Conservation (phyloP, 2,113 vertebrate species). For the Harpagus bidentatus region DNA sequence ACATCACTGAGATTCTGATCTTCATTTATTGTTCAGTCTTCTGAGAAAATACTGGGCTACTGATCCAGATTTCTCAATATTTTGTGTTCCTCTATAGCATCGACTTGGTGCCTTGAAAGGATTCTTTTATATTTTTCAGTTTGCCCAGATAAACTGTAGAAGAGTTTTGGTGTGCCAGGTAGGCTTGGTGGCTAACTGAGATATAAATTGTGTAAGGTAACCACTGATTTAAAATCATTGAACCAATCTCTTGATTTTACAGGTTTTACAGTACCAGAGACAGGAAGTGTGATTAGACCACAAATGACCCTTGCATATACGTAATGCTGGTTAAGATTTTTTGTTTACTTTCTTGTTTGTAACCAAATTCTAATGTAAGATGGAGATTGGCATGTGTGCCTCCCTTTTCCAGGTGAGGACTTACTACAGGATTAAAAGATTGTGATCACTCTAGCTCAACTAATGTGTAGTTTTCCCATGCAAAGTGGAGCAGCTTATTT, state of each 20-base stretch:
- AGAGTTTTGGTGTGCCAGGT: neutral
- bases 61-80: neutral
- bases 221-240: neutral
- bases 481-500: neutral
- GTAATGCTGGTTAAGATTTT: neutral
- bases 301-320: neutral
- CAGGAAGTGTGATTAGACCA: neutral
- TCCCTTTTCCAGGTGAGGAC: neutral
- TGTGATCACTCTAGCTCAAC: neutral
- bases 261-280: neutral
- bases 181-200: neutral
- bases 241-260: neutral
- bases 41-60: neutral
- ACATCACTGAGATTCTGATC: neutral
- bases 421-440: neutral
- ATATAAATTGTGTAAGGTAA: neutral
- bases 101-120: neutral
- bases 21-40: conserved; percentile 1
- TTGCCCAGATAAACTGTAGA: neutral
- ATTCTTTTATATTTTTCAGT: neutral
- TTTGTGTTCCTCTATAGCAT: neutral
- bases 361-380: neutral
- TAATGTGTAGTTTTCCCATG: neutral
- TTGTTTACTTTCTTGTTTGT: neutral
- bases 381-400: neutral